A percentile compares a stretch with the other conserved stretches of the same genome.
Conservation (phyloP, 2,113 vertebrate species). For the Oenanthe melanoleuca region DNA sequence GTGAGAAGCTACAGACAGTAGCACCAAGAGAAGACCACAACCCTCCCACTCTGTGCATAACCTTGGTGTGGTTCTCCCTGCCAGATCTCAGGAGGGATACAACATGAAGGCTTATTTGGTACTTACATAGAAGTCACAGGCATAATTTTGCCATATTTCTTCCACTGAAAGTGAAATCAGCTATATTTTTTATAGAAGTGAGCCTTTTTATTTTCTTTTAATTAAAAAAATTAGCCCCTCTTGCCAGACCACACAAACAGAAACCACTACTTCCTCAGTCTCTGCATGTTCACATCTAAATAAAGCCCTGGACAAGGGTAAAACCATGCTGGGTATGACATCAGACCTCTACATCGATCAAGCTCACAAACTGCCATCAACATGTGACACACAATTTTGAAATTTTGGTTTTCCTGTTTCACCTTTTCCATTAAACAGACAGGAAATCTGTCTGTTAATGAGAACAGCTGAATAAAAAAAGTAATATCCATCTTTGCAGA, state of each 20-base stretch:
- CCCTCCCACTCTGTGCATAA: accelerated
- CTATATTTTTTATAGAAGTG: neutral
- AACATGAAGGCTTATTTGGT: neutral
- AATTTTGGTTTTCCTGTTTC: constrained; percentile 32
- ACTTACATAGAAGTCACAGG: neutral
- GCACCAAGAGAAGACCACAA: neutral
- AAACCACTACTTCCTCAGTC: constrained; percentile 29
- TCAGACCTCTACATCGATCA: neutral
- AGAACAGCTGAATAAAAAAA: neutral
- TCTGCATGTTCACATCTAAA: neutral
- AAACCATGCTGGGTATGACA: neutral
- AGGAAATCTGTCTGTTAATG: neutral
- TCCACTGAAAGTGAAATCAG: neutral
- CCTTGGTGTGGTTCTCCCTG: neutral
- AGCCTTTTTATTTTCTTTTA: neutral
- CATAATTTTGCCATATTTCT: neutral
- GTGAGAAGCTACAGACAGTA: neutral
- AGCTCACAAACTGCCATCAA: neutral
- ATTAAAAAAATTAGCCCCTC: neutral
- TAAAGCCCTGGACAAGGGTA: neutral
- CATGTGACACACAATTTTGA: neutral
- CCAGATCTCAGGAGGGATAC: neutral
- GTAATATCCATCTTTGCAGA: neutral
- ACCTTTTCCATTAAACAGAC: neutral
- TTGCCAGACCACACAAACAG: neutral